Conservation (phyloP, 1,140 invertebrate species). For the Panulirus ornatus region DNA sequence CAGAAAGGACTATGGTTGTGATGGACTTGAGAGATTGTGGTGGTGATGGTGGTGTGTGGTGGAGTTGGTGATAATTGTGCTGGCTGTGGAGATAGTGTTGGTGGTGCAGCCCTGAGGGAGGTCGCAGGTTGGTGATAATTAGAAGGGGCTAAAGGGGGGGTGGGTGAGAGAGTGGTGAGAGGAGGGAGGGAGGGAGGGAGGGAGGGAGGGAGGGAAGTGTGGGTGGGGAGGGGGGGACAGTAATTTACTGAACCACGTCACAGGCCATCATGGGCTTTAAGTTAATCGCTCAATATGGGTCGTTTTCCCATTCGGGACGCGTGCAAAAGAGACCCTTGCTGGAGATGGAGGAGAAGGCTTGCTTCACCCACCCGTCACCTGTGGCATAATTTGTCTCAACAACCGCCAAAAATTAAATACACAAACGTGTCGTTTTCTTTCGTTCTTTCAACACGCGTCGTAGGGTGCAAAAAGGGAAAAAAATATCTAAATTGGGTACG, state of each 20-base stretch:
- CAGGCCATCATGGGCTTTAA: conserved; percentile 61
- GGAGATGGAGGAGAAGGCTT: conserved; percentile 46
- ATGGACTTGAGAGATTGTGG: no score
- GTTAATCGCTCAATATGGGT: conserved; percentile 67
- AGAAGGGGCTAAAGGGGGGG: conserved; percentile 48
- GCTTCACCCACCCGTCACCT: conserved; percentile 53
- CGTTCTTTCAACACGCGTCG: background rate
- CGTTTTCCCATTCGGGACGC: conserved; percentile 51
- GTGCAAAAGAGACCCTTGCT: conserved; percentile 54
- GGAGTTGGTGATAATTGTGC: no score
- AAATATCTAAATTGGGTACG: no score
- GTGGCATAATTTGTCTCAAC: conserved; percentile 35
- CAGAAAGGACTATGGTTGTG: no score
- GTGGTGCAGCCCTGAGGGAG: conserved; percentile 62
- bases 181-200: background rate
- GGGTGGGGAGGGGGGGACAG: conserved; percentile 28
- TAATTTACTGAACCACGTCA: conserved; percentile 54
- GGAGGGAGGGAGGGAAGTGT: background rate
- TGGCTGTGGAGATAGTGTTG: background rate
- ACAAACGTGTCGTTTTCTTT: conserved; percentile 26
- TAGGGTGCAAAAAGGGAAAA: background rate
- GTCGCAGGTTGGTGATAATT: conserved; percentile 66
- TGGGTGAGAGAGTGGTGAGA: conserved; percentile 12
- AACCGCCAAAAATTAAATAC: conserved; percentile 25
- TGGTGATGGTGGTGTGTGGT: background rate